Conservation (phyloP, 2,113 vertebrate species). For the Nerophis ophidion region DNA sequence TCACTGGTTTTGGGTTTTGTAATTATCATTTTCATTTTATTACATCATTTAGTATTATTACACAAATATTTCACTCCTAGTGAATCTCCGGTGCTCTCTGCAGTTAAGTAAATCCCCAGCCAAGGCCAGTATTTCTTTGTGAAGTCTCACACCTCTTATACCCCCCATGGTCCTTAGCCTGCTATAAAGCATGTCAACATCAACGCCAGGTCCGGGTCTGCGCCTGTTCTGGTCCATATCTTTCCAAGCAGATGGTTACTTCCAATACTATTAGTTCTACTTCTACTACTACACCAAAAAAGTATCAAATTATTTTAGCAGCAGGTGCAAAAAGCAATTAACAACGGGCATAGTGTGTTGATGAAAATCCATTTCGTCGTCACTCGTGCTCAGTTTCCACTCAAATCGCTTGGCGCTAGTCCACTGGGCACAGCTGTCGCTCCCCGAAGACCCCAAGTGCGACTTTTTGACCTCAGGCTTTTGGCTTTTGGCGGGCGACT, state of each 20-base stretch:
- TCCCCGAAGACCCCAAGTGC: slow-evolving; percentile 27
- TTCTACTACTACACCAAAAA: slow-evolving; percentile 65
- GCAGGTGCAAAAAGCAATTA: slow-evolving; percentile 76
- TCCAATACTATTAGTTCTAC: slow-evolving; percentile 31
- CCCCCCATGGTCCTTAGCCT: slow-evolving; percentile 24
- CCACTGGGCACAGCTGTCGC: slow-evolving; percentile 51
- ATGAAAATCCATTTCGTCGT: slow-evolving; percentile 75
- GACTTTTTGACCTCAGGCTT: slow-evolving; percentile 14
- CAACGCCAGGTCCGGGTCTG: slow-evolving; percentile 62
- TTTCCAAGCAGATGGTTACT: slow-evolving; percentile 76
- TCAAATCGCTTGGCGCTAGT: slow-evolving; percentile 52
- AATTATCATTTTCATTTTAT: not conserved
- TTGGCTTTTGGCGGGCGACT: not conserved
- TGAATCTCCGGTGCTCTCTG: no score
- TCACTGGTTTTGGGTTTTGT: not conserved
- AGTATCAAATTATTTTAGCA: slow-evolving; percentile 78
- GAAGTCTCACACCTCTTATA: no score
- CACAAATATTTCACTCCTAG: no score
- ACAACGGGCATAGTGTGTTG: slow-evolving; percentile 80
- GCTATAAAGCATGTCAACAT: slow-evolving; percentile 64
- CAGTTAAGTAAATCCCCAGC: no score
- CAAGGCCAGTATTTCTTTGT: no score
- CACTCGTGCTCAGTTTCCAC: slow-evolving; percentile 52
- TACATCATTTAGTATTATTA: slow-evolving; percentile 7
- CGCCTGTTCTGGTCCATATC: slow-evolving; percentile 60